A percentile compares a stretch with the other conserved stretches of the same genome.
Evolutionary conservation across 2,888 invertebrate genomes (phyloP).

Genomic region (Chrysodeixis includens): DNA sequence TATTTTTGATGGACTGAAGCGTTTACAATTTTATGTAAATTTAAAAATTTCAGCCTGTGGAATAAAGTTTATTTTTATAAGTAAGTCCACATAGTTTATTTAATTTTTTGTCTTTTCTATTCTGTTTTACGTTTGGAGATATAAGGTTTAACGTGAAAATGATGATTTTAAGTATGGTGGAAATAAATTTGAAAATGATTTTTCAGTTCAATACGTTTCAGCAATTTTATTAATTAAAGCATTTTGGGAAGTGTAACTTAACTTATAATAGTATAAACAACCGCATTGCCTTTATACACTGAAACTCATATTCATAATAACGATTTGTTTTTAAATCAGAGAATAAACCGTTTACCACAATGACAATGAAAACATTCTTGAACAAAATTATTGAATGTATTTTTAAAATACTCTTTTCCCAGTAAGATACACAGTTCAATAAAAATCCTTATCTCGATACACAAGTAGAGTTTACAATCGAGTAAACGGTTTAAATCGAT

Average conservation of each 20-base stretch:
- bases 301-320: too few relatives aligned
- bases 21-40: not conserved
- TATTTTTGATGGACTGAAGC: constrained; percentile 15
- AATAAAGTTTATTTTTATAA: not conserved
- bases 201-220: too few relatives aligned
- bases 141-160: too few relatives aligned
- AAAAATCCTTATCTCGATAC: constrained; percentile 29
- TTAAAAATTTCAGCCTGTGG: not conserved
- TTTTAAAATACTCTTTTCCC: constrained; percentile 32
- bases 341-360: constrained; percentile 9
- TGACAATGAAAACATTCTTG: constrained; percentile 23
- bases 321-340: not conserved
- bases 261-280: too few relatives aligned
- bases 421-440: constrained; percentile 27
- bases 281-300: too few relatives aligned
- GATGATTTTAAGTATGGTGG: too few relatives aligned
- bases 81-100: too few relatives aligned
- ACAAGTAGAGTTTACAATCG: constrained; percentile 35
- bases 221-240: too few relatives aligned
- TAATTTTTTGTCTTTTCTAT: too few relatives aligned
- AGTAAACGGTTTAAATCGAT: constrained; percentile 31
- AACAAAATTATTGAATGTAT: constrained; percentile 10
- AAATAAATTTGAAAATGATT: too few relatives aligned
- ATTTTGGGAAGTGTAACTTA: too few relatives aligned
- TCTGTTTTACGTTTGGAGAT: too few relatives aligned